phyloP scores from a whole-genome alignment of 2,888 invertebrate species.

The Andrena hattorfiana region DNA sequence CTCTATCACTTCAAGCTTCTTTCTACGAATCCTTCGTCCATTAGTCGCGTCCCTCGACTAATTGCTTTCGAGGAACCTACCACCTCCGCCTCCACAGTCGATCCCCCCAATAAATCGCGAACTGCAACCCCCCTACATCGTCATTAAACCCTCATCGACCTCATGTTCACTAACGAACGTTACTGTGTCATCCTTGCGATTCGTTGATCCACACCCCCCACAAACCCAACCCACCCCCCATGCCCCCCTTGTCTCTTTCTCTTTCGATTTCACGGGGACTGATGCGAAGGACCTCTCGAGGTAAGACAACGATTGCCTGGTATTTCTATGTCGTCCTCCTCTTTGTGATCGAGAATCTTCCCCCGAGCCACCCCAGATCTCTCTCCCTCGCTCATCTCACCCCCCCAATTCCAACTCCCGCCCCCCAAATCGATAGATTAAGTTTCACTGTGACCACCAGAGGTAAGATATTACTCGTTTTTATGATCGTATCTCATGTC shows the following conservation, averaged over 20 bases:
- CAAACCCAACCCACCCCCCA: background rate
- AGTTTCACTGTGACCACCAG: constrained; percentile 53
- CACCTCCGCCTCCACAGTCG: constrained; percentile 34
- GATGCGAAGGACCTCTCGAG: constrained; percentile 63
- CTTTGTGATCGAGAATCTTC: constrained; percentile 8
- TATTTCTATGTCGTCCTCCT: constrained; percentile 56
- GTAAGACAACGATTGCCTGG: constrained; percentile 68
- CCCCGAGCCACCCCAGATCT: background rate
- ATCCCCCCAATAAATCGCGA: constrained; percentile 32
- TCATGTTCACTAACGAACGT: constrained; percentile 70
- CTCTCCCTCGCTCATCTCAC: constrained; percentile 12
- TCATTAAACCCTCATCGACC: constrained; percentile 65
- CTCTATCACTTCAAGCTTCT: constrained; percentile 2
- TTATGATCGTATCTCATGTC: constrained; percentile 24
- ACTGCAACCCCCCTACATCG: constrained; percentile 57
- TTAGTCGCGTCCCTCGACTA: constrained; percentile 44
- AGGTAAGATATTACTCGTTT: constrained; percentile 56
- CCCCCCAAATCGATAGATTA: constrained; percentile 44
- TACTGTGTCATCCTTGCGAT: constrained; percentile 57
- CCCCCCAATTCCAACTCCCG: background rate
- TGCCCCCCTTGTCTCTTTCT: constrained; percentile 9
- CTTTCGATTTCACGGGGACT: constrained; percentile 57
- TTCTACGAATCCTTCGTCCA: constrained; percentile 44
- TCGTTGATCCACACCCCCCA: constrained; percentile 45
- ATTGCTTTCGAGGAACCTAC: constrained; percentile 43